Percentiles rank a stretch among this genome's conserved stretches.
Evolutionary conservation across 64 coral and sea anemone genomes (phyloP).

Genomic region (Stichodactyla helianthus): DNA sequence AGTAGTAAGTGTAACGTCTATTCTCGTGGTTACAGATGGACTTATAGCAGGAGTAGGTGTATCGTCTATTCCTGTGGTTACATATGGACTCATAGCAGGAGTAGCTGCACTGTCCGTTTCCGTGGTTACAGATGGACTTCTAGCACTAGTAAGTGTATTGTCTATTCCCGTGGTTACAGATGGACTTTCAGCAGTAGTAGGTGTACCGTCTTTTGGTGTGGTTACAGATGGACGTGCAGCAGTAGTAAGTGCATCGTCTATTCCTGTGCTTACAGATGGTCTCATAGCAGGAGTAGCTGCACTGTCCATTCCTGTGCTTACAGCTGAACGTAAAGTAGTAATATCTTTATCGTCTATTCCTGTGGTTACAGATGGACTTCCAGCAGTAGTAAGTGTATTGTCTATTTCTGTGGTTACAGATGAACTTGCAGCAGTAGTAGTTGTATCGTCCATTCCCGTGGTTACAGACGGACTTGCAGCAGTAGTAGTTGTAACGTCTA

Average conservation of each 20-base stretch:
- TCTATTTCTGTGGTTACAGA: background rate
- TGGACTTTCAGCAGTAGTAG: background rate
- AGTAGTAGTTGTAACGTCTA: background rate
- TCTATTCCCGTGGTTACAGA: background rate
- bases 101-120: background rate
- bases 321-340: background rate
- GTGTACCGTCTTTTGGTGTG: background rate
- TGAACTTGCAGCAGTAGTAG: background rate
- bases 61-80: background rate
- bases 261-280: background rate
- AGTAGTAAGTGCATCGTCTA: background rate
- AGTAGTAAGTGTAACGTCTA: background rate
- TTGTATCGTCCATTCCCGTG: background rate
- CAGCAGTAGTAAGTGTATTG: background rate
- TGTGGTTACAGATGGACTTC: background rate
- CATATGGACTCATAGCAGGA: background rate
- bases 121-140: background rate
- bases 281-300: background rate
- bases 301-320: background rate
- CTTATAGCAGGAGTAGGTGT: background rate
- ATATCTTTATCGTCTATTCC: background rate
- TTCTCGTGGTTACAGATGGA: background rate
- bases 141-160: background rate
- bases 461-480: background rate
- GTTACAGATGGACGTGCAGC: background rate